These are phyloP conservation scores for Dichetophora obliterata DNA, from an alignment of 2,888 invertebrate species.

Conservation along the genomic window DNA sequence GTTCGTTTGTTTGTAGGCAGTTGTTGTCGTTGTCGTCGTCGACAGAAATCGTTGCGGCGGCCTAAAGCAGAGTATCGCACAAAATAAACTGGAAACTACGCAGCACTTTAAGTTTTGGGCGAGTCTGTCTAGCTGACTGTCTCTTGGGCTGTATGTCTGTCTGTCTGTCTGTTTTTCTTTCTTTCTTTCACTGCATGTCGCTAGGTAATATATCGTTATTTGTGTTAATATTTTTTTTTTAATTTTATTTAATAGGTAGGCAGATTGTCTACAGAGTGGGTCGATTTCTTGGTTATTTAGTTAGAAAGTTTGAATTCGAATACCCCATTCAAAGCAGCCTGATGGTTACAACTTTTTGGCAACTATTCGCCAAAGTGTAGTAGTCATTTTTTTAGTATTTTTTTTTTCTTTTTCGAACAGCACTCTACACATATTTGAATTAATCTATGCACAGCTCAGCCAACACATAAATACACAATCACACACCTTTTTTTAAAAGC, in stretches of 20 bases:
- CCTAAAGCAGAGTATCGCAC: neutral
- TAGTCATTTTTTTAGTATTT: neutral
- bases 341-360: too few species aligned
- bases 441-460: neutral
- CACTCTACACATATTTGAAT: conserved; percentile 1
- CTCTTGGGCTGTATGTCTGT: neutral
- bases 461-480: conserved; percentile 1
- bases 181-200: neutral
- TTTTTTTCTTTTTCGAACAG: neutral
- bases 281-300: neutral
- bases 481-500: neutral
- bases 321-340: too few species aligned
- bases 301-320: too few species aligned
- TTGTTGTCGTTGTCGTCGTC: too few species aligned
- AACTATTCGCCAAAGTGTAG: neutral
- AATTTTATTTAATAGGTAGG: too few species aligned
- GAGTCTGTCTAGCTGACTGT: neutral
- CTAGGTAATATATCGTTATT: neutral
- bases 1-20: conserved; percentile 28
- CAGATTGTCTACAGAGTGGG: neutral
- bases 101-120: conserved; percentile 20
- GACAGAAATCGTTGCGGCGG: neutral
- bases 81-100: conserved; percentile 27
- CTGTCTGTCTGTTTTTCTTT: neutral
- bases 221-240: neutral